Percentiles rank a stretch among this genome's conserved stretches.
Conservation (phyloP, 2,888 invertebrate species). For the Drosophila maculinotata region DNA sequence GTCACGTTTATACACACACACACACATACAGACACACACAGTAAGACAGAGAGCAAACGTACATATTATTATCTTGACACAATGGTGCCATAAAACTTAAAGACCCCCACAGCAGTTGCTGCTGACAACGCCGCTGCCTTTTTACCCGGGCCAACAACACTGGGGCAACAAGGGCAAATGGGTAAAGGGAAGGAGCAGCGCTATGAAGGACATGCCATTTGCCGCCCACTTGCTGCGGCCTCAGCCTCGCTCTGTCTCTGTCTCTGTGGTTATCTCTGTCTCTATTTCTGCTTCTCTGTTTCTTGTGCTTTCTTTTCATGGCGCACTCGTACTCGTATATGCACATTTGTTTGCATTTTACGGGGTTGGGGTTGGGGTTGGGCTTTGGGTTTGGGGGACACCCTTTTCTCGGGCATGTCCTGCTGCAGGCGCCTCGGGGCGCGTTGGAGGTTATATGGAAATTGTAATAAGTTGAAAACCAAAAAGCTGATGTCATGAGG, state of each 20-base stretch:
- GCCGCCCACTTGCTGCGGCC: constrained; percentile 26
- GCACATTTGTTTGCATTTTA: constrained; percentile 75
- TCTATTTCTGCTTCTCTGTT: constrained; percentile 27
- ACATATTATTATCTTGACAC: constrained; percentile 82
- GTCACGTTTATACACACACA: constrained; percentile 66
- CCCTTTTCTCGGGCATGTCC: constrained; percentile 14
- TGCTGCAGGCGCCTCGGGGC: constrained; percentile 50
- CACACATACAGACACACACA: constrained; percentile 23
- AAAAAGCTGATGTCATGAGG: constrained; percentile 82
- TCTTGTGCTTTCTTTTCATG: constrained; percentile 59
- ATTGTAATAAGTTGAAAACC: constrained; percentile 81
- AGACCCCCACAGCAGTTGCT: constrained; percentile 74
- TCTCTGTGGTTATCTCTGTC: constrained; percentile 14
- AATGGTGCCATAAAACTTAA: constrained; percentile 82
- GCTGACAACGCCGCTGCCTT: constrained; percentile 28
- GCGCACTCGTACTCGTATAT: constrained; percentile 63
- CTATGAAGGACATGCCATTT: constrained; percentile 72
- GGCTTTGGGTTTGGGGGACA: background rate
- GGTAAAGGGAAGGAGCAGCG: constrained; percentile 1
- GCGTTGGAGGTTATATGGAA: constrained; percentile 76
- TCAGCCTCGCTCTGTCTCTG: background rate
- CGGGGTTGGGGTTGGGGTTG: background rate
- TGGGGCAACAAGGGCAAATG: constrained; percentile 23
- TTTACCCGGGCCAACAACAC: constrained; percentile 14
- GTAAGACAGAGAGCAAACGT: constrained; percentile 46